Conservation (phyloP, 1,140 invertebrate genomes). For the Sweltsa coloradensis region DNA sequence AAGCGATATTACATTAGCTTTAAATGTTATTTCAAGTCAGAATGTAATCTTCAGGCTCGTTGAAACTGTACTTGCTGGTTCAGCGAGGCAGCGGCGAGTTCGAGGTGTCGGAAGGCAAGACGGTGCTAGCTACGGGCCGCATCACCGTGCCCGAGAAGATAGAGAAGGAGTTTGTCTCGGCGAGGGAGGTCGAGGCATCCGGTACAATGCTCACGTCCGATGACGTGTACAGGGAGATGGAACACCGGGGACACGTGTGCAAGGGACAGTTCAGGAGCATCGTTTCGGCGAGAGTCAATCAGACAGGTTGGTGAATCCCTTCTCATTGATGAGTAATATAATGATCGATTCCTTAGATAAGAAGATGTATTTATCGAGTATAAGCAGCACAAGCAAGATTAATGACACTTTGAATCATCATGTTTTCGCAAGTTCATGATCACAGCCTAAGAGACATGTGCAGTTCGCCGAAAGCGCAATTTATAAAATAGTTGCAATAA, state of each 20-base stretch:
- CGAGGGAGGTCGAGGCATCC: neutral
- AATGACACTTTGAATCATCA: neutral
- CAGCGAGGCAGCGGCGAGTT: slow-evolving; percentile 3
- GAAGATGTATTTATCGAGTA: neutral
- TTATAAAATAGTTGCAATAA: no score
- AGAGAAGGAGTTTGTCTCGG: neutral
- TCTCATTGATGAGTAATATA: neutral
- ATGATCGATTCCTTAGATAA: neutral
- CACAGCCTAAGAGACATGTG: no score
- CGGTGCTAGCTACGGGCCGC: neutral
- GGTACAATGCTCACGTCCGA: neutral
- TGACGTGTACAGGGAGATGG: neutral
- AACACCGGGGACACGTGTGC: slow-evolving; percentile 48
- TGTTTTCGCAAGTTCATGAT: no score
- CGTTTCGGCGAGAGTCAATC: slow-evolving; percentile 12
- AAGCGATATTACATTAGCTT: no score
- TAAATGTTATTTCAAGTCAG: neutral
- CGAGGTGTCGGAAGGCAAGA: neutral
- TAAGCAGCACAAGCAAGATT: neutral
- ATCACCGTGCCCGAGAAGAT: neutral
- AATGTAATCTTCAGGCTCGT: neutral
- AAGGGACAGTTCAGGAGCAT: slow-evolving; percentile 39
- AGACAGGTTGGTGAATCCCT: slow-evolving; percentile 15
- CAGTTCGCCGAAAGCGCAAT: no score
- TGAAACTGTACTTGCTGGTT: neutral